Percentiles rank a stretch among this genome's conserved stretches.
Evolutionary conservation across 1,140 invertebrate genomes (phyloP).

Genomic region (Hyles euphorbiae): DNA sequence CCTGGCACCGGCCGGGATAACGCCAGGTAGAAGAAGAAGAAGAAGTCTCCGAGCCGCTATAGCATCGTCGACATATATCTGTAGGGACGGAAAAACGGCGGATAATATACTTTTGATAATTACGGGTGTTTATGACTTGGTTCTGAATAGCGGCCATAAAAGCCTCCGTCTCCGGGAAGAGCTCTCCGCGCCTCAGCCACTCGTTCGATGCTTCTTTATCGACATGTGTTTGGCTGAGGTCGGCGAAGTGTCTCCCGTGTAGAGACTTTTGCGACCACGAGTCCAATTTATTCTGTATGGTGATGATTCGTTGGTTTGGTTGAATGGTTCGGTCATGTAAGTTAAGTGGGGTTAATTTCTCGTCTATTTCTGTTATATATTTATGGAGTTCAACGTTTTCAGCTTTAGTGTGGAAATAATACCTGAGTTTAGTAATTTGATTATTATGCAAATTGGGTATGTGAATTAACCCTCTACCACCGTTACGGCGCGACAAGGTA

Average conservation of each 20-base stretch:
- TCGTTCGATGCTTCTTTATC: slow-evolving; percentile 23
- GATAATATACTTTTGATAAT: slow-evolving; percentile 29
- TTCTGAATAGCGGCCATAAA: slow-evolving; percentile 28
- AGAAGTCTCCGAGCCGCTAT: slow-evolving; percentile 14
- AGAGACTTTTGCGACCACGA: slow-evolving; percentile 24
- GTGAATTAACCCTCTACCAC: slow-evolving; percentile 16
- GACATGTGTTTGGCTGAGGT: slow-evolving; percentile 25
- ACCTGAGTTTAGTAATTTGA: background rate
- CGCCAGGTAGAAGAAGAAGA: too few species aligned
- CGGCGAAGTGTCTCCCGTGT: slow-evolving; percentile 23
- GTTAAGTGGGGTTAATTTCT: too few species aligned
- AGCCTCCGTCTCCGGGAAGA: slow-evolving; percentile 12
- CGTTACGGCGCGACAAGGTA: slow-evolving; percentile 10
- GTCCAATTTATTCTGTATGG: slow-evolving; percentile 1
- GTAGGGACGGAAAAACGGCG: background rate
- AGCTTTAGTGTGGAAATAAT: too few species aligned
- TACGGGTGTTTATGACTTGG: slow-evolving; percentile 32
- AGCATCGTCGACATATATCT: slow-evolving; percentile 13
- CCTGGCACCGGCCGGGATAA: too few species aligned
- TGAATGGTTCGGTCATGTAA: too few species aligned
- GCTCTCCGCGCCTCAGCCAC: slow-evolving; percentile 28
- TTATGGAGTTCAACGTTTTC: too few species aligned
- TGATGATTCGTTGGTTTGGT: too few species aligned
- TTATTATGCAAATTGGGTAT: slow-evolving; percentile 12
- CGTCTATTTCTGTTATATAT: too few species aligned